Evolutionary conservation across 1,140 invertebrate species (phyloP).

Genomic region (Ooceraea biroi): DNA sequence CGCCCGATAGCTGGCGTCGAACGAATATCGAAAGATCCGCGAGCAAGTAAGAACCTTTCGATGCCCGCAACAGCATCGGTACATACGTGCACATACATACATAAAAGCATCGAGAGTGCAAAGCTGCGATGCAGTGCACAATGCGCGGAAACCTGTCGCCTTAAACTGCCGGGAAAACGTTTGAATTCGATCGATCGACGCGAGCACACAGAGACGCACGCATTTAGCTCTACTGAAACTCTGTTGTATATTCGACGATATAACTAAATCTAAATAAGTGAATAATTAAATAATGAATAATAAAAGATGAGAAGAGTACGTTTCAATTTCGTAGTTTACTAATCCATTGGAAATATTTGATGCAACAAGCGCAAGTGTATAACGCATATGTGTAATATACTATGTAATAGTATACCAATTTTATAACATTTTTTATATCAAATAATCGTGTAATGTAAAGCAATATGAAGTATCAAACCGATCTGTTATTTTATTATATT

Average conservation of each 20-base stretch:
- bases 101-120: conserved; percentile 52
- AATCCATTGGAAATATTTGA: no score
- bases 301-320: neutral
- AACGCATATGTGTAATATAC: no score
- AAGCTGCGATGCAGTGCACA: conserved; percentile 58
- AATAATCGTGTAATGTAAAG: no score
- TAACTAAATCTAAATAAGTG: neutral
- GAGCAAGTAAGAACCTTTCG: conserved; percentile 42
- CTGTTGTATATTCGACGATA: neutral
- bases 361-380: no score
- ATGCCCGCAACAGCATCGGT: conserved; percentile 53
- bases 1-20: conserved; percentile 43
- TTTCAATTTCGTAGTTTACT: neutral
- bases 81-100: conserved; percentile 28
- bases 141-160: conserved; percentile 33
- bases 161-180: conserved; percentile 41
- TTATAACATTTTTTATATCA: no score
- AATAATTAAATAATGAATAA: conserved; percentile 12
- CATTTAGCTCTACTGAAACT: conserved; percentile 18
- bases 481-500: no score
- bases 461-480: no score
- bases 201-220: conserved; percentile 11
- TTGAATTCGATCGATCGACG: conserved; percentile 4
- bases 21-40: conserved; percentile 63
- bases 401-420: no score